These are phyloP conservation scores for Rhinoraja longicauda DNA, from an alignment of 2,797 vertebrate species.

Conservation along the genomic window DNA sequence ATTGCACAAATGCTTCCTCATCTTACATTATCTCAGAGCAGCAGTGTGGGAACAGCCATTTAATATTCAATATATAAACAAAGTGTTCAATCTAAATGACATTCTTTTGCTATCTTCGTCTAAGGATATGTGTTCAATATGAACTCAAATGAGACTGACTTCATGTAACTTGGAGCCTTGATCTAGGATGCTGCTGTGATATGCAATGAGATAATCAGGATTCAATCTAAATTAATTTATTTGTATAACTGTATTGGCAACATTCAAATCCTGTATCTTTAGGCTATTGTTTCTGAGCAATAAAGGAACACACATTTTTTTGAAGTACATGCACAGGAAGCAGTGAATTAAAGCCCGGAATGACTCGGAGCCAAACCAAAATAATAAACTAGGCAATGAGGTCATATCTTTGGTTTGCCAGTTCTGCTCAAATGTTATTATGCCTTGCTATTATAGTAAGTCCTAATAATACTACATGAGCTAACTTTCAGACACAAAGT, in stretches of 20 bases:
- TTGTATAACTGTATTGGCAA: neutral
- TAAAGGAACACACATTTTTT: neutral
- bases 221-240: neutral
- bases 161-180: neutral
- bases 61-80: neutral
- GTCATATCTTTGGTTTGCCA: constrained; percentile 29
- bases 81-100: neutral
- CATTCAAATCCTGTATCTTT: constrained; percentile 23
- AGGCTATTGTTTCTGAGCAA: neutral
- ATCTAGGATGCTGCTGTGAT: neutral
- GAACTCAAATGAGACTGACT: neutral
- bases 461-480: neutral
- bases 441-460: neutral
- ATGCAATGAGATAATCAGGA: neutral
- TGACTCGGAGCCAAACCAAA: constrained; percentile 24
- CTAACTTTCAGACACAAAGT: neutral
- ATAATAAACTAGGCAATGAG: constrained; percentile 32
- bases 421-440: neutral
- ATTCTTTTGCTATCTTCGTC: neutral
- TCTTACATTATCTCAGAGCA: neutral
- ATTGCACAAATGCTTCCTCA: neutral
- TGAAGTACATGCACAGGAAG: constrained; percentile 20
- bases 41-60: neutral
- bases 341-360: neutral
- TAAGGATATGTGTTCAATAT: neutral